phyloP scores from a whole-genome alignment of 1,140 invertebrate species.

The Solenopsis invicta region DNA sequence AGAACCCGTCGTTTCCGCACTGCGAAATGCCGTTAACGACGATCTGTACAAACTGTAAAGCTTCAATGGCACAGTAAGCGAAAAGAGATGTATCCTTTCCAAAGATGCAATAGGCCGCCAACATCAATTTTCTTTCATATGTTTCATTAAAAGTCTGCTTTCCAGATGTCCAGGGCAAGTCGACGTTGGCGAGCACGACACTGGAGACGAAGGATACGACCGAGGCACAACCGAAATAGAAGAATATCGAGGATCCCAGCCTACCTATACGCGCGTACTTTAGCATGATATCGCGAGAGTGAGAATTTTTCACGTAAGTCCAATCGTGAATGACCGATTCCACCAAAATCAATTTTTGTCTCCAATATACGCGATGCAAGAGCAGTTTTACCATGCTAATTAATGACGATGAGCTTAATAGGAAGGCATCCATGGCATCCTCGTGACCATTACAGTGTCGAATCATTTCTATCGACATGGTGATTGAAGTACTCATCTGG shows the following conservation, averaged over 20 bases:
- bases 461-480: conserved; percentile 51
- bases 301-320: background rate
- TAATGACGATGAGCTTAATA: conserved; percentile 49
- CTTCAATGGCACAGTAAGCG: background rate
- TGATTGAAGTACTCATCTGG: conserved; percentile 58
- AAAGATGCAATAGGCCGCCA: conserved; percentile 40
- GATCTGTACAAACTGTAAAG: conserved; percentile 35
- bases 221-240: conserved; percentile 24
- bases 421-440: conserved; percentile 52
- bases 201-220: background rate
- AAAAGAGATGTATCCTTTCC: conserved; percentile 15
- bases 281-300: conserved; percentile 20
- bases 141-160: background rate
- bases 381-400: conserved; percentile 56
- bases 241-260: background rate
- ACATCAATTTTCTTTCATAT: background rate
- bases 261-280: conserved; percentile 28
- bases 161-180: background rate
- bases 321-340: conserved; percentile 30
- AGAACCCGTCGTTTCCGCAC: conserved; percentile 69
- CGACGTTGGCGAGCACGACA: background rate
- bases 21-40: conserved; percentile 48
- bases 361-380: conserved; percentile 29
- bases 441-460: conserved; percentile 54
- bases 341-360: conserved; percentile 22